These are phyloP conservation scores for Anabacerthia variegaticeps DNA, from an alignment of 2,797 vertebrate genomes.

Conservation along the genomic window DNA sequence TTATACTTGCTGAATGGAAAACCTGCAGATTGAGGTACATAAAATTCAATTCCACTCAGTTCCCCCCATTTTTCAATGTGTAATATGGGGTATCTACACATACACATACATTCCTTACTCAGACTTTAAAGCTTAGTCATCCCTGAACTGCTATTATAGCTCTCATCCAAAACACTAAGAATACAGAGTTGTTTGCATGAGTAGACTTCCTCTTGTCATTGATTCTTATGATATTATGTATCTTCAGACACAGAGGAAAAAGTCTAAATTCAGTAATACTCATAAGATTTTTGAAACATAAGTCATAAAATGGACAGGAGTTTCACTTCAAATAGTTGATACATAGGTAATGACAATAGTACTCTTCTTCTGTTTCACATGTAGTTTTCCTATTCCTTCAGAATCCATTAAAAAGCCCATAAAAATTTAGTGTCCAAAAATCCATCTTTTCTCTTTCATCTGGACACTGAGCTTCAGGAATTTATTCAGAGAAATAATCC, in stretches of 20 bases:
- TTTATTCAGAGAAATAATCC: neutral
- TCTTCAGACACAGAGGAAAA: neutral
- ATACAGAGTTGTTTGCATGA: neutral
- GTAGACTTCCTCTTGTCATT: neutral
- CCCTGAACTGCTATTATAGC: neutral
- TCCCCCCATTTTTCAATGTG: neutral
- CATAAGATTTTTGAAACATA: neutral
- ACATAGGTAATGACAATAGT: neutral
- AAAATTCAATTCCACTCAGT: neutral
- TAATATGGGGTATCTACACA: neutral
- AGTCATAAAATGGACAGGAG: neutral
- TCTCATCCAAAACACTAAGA: neutral
- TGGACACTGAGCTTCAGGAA: neutral
- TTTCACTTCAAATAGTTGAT: neutral
- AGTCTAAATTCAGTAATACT: neutral
- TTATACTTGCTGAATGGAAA: neutral
- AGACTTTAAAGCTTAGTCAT: neutral
- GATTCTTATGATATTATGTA: neutral
- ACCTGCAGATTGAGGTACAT: neutral
- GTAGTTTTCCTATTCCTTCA: neutral
- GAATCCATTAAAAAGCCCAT: neutral
- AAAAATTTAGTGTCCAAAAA: neutral
- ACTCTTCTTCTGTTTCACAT: neutral
- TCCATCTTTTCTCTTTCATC: neutral
- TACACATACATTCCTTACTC: neutral